Evolutionary conservation across 2,113 vertebrate species (phyloP).

Genomic region (Neoarius graeffei): DNA sequence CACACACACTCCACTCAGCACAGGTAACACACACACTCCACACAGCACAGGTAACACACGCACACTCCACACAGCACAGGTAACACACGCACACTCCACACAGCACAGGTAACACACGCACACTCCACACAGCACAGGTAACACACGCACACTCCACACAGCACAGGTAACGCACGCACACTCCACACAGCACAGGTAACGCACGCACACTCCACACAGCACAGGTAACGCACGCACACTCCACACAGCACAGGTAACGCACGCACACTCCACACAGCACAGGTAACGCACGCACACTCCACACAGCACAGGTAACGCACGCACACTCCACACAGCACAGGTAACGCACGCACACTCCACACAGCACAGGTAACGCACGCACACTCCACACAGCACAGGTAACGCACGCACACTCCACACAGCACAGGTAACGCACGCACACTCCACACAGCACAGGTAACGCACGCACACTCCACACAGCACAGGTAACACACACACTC

Average conservation of each 20-base stretch:
- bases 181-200: slow-evolving; percentile 69
- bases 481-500: slow-evolving; percentile 62
- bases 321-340: slow-evolving; percentile 77
- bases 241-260: no score
- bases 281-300: no score
- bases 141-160: neutral
- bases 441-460: slow-evolving; percentile 71
- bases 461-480: slow-evolving; percentile 71
- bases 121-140: neutral
- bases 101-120: neutral
- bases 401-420: neutral
- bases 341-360: slow-evolving; percentile 55
- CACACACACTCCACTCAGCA: neutral
- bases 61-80: slow-evolving; percentile 78
- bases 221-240: slow-evolving; percentile 57
- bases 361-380: neutral
- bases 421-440: slow-evolving; percentile 62
- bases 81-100: slow-evolving; percentile 47
- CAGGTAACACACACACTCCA: no score
- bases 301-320: no score
- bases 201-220: slow-evolving; percentile 73
- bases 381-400: neutral
- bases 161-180: slow-evolving; percentile 65
- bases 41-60: slow-evolving; percentile 63
- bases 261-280: neutral